phyloP scores from a whole-genome alignment of 2,888 invertebrate genomes.

The Diarsia dahlii region DNA sequence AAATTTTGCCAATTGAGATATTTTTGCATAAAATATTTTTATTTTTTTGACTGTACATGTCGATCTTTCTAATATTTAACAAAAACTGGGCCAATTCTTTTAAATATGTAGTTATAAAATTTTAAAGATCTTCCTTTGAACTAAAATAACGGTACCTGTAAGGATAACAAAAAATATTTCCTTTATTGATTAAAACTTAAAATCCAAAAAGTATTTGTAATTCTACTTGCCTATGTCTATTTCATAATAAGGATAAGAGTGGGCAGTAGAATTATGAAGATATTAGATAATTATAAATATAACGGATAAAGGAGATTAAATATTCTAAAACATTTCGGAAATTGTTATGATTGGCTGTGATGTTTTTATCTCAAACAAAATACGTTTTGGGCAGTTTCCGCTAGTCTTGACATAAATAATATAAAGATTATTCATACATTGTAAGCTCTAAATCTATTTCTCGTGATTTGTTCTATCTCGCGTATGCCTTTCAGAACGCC shows the following conservation, averaged over 20 bases:
- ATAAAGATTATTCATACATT: slow-evolving; percentile 37
- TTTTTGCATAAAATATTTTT: slow-evolving; percentile 56
- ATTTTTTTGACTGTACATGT: slow-evolving; percentile 42
- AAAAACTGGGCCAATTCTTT: slow-evolving; percentile 64
- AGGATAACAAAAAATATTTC: slow-evolving; percentile 38
- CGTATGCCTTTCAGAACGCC: slow-evolving; percentile 58
- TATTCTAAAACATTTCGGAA: slow-evolving; percentile 55
- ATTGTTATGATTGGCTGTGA: slow-evolving; percentile 68
- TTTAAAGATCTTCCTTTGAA: slow-evolving; percentile 49
- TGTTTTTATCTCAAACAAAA: slow-evolving; percentile 56
- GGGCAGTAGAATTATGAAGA: slow-evolving; percentile 18
- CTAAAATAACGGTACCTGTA: slow-evolving; percentile 52
- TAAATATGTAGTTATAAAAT: slow-evolving; percentile 48
- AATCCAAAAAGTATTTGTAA: slow-evolving; percentile 4
- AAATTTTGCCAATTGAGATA: slow-evolving; percentile 52
- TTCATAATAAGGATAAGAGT: slow-evolving; percentile 7
- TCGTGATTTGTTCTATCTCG: slow-evolving; percentile 48
- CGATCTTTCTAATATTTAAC: slow-evolving; percentile 46
- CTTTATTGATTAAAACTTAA: slow-evolving; percentile 24
- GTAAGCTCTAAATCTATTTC: slow-evolving; percentile 44
- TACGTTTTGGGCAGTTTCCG: slow-evolving; percentile 54
- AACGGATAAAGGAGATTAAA: slow-evolving; percentile 15
- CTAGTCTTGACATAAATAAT: slow-evolving; percentile 45
- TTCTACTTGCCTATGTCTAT: background rate
- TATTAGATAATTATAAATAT: slow-evolving; percentile 9